Evolutionary conservation across 2,113 vertebrate genomes (phyloP).

Genomic region (Picathartes gymnocephalus): DNA sequence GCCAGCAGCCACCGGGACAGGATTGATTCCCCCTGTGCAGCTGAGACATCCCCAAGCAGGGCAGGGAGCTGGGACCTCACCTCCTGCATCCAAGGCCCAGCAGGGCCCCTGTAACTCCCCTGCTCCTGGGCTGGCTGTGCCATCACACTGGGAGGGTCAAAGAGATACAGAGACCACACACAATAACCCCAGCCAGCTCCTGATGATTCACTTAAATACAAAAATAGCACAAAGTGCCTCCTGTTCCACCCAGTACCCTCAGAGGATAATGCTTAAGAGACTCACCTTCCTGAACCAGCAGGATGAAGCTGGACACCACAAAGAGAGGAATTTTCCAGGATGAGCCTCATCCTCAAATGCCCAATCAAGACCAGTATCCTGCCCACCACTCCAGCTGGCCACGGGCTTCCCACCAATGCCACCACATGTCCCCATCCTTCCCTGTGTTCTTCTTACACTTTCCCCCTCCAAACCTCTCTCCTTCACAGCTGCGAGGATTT

Average conservation of each 20-base stretch:
- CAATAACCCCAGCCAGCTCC: background rate
- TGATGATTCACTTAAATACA: background rate
- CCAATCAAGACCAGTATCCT: background rate
- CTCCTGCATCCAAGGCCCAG: background rate
- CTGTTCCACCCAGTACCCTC: background rate
- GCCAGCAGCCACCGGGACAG: background rate
- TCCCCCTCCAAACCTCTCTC: background rate
- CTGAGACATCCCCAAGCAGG: background rate
- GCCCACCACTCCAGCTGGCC: background rate
- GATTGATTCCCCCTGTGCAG: fast-evolving
- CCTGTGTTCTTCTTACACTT: background rate
- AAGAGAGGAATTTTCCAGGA: background rate
- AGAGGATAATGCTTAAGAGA: background rate
- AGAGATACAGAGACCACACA: background rate
- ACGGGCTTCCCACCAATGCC: background rate
- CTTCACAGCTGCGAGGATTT: background rate
- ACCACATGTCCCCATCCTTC: background rate
- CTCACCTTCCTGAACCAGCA: background rate
- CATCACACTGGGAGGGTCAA: background rate
- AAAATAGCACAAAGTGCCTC: background rate
- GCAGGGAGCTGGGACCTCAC: background rate
- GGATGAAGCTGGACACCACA: background rate
- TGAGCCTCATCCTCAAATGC: background rate
- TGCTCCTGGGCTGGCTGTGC: background rate
- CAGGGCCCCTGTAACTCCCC: fast-evolving